Conservation (phyloP, 2,113 vertebrate genomes). For the Pipra filicauda region DNA sequence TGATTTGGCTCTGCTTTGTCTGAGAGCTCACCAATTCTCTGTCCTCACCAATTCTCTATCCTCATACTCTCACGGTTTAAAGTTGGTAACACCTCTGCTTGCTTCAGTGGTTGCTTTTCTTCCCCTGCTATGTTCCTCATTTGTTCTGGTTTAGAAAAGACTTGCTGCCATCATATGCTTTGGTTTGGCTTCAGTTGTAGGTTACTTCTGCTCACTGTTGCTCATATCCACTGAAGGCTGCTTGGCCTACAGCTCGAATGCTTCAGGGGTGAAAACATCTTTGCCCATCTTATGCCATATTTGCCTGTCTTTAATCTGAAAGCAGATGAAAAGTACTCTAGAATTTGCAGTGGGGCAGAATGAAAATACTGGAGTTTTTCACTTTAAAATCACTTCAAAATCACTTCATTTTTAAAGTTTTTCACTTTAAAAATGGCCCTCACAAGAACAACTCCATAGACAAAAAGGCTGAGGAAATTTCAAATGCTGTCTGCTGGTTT, state of each 20-base stretch:
- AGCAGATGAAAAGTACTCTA: neutral
- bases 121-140: neutral
- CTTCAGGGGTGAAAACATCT: neutral
- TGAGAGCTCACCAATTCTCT: neutral
- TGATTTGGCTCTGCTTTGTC: neutral
- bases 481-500: neutral
- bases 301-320: neutral
- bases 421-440: neutral
- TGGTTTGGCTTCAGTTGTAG: neutral
- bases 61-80: neutral
- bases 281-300: neutral
- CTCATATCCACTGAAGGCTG: neutral
- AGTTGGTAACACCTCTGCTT: neutral
- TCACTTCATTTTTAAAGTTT: neutral
- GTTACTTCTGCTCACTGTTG: neutral
- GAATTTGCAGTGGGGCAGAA: neutral
- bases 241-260: neutral
- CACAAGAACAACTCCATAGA: neutral
- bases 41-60: neutral
- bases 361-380: neutral
- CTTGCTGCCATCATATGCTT: fast-evolving
- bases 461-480: neutral
- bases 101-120: neutral
- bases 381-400: neutral
- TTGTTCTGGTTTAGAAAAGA: neutral